Evolutionary conservation across 2,113 vertebrate species (phyloP), one percentile per base, ranked within the genome.

Genomic region (Salvelinus sp.): DNA sequence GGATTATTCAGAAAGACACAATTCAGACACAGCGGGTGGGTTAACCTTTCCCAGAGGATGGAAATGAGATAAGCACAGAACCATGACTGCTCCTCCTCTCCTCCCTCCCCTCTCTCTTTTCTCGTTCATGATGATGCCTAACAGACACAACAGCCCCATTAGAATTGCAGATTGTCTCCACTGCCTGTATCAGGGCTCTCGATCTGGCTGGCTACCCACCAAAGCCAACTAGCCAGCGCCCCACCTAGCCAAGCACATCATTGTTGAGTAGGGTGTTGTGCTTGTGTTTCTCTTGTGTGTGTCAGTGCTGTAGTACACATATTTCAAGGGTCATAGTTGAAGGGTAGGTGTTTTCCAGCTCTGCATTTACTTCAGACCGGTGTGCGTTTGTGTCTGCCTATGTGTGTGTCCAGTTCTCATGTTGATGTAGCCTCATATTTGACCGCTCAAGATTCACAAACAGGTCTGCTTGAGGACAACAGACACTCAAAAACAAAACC

Each of bases 401-500:
- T 12, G n/a, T 68, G 57, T 57, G 25, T 65, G 38, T 72, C 4
- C 75, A 38, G n/a, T 30, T 74, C 66, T 47, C 66, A 72, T 78
- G 73, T 78, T 69, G 74, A n/a, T n/a, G n/a, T 23, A 23, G 58
- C 6, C n/a, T 62, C n/a, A 62, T 22, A 62, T 62, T 22, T 62
- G 5, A 33, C 58, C n/a, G 5, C 58, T 62, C n/a, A 33, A 28
- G 27, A 7, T 28, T 71, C 73, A 74, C 18, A 14, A 12, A 20
- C 60, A 58, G 89, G 86, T 90, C 82, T 83, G 60, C 75, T 82
- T 79, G 3, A 80, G 87, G 87, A 85, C 89, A 84, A 16, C 58
- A 22, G 20, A 18, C 72, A 33, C 76, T 72, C 79, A 18, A 54
- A 71, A 72, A 79, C 79, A 58, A 38, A 69, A 76, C 81, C 75